Evolutionary conservation across 2,797 vertebrate species (phyloP).

Genomic region (Chaetophractus vellerosus): DNA sequence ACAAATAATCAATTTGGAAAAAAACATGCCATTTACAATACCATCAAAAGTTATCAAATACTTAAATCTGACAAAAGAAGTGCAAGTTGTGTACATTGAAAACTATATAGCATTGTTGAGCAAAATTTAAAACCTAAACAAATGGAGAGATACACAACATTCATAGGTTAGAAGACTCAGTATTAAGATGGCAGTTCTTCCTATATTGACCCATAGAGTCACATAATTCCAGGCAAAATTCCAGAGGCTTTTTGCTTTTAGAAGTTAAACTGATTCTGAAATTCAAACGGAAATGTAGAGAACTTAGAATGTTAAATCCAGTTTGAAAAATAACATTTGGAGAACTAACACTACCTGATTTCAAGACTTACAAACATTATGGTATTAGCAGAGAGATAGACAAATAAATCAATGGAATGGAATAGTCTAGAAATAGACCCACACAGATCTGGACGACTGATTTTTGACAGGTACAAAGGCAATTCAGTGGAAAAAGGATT

Average conservation of each 20-base stretch:
- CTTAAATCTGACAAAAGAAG: conserved; percentile 18
- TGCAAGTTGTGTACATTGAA: not conserved
- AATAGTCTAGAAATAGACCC: not conserved
- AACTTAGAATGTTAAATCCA: not conserved
- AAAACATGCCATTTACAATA: conserved; percentile 12
- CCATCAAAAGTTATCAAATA: conserved; percentile 27
- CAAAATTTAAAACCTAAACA: conserved; percentile 13
- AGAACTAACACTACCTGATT: conserved; percentile 29
- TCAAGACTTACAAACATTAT: conserved; percentile 15
- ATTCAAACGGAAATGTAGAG: conserved; percentile 43
- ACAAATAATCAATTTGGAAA: conserved; percentile 5
- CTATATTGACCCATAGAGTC: not conserved
- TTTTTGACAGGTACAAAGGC: not conserved
- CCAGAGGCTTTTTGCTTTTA: not conserved
- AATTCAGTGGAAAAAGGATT: conserved; percentile 15
- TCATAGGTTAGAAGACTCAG: too few relatives aligned
- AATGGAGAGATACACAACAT: not conserved
- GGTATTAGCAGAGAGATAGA: not conserved
- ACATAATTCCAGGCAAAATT: not conserved
- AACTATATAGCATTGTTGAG: not conserved
- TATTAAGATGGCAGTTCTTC: too few relatives aligned
- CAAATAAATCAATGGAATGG: not conserved
- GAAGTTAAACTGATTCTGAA: not conserved
- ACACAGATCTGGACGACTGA: not conserved
- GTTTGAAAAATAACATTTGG: conserved; percentile 31